A percentile compares a stretch with the other conserved stretches of the same genome.
These are phyloP conservation scores for Istiophorus platypterus DNA, from an alignment of 2,113 vertebrate genomes.

Conservation along the genomic window DNA sequence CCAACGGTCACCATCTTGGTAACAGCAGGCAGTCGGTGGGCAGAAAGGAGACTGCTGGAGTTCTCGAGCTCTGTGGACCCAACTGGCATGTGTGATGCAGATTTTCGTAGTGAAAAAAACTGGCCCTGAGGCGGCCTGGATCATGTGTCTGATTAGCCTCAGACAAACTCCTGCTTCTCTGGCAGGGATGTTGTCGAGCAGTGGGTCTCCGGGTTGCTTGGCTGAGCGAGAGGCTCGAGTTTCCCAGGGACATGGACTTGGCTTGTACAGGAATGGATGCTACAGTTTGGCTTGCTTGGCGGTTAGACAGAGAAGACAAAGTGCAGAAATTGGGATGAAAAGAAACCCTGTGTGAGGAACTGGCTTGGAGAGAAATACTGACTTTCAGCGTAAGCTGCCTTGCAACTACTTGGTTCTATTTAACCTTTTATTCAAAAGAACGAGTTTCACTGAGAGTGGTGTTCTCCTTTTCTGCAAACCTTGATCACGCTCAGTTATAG, in stretches of 20 bases:
- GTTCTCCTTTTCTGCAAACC: neutral
- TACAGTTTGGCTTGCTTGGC: slow-evolving; percentile 24
- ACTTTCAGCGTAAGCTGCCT: neutral
- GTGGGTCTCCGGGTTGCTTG: slow-evolving; percentile 45
- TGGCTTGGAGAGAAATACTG: neutral
- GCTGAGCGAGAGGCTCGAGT: slow-evolving; percentile 23
- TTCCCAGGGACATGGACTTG: slow-evolving; percentile 7
- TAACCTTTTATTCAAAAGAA: neutral
- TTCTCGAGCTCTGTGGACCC: slow-evolving; percentile 32
- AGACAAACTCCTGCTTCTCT: slow-evolving; percentile 39
- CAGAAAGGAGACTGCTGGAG: slow-evolving; percentile 32
- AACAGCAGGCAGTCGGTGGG: slow-evolving; percentile 48
- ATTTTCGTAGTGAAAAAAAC: slow-evolving; percentile 51
- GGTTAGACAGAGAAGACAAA: slow-evolving; percentile 19
- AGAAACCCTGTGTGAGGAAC: neutral
- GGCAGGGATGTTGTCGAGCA: slow-evolving; percentile 32
- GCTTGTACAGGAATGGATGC: slow-evolving; percentile 17
- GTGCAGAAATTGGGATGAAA: slow-evolving; percentile 6
- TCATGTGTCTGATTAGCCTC: slow-evolving; percentile 47
- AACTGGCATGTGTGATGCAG: slow-evolving; percentile 37
- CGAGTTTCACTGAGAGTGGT: neutral
- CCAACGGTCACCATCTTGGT: slow-evolving; percentile 35
- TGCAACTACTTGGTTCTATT: neutral
- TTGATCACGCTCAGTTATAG: neutral
- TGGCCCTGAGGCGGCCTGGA: slow-evolving; percentile 42